A percentile compares a stretch with the other conserved stretches of the same genome.
Conservation (phyloP, 2,888 invertebrate genomes). For the Cynaeus angustus region DNA sequence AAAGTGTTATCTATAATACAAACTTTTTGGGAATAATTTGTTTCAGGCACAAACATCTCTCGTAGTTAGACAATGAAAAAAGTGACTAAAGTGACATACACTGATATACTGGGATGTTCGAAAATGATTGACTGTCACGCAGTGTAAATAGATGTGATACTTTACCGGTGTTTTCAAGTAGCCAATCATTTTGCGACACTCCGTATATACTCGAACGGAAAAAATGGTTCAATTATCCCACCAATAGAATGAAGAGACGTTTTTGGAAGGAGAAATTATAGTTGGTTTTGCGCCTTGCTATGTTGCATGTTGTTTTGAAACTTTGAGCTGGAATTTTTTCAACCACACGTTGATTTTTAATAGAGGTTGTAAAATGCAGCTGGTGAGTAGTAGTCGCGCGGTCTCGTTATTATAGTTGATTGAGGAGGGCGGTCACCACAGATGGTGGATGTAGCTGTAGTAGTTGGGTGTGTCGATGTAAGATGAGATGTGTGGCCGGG, state of each 20-base stretch:
- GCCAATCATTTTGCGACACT: constrained; percentile 41
- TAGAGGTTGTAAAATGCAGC: constrained; percentile 54
- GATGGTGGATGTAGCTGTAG: constrained; percentile 61
- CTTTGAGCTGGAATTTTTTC: constrained; percentile 52
- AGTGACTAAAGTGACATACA: constrained; percentile 32
- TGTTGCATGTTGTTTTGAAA: constrained; percentile 58
- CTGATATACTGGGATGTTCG: constrained; percentile 33
- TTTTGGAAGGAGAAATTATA: constrained; percentile 36
- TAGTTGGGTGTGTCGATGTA: constrained; percentile 67
- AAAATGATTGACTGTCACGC: constrained; percentile 37
- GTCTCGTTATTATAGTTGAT: constrained; percentile 54
- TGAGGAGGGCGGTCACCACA: constrained; percentile 58
- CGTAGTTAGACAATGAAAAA: constrained; percentile 19
- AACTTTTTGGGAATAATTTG: constrained; percentile 26
- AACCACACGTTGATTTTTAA: constrained; percentile 53
- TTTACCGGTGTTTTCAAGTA: constrained; percentile 15
- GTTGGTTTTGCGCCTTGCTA: constrained; percentile 38
- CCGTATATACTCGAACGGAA: constrained; percentile 29
- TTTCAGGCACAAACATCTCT: constrained; percentile 34
- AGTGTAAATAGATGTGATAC: constrained; percentile 20
- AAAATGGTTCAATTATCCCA: constrained; percentile 38
- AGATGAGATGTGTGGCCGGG: constrained; percentile 68
- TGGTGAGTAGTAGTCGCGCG: constrained; percentile 49
- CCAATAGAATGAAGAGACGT: constrained; percentile 39
- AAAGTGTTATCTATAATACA: constrained; percentile 7